These are phyloP conservation scores for Azemiops feae DNA, from an alignment of 2,113 vertebrate species.

Conservation along the genomic window DNA sequence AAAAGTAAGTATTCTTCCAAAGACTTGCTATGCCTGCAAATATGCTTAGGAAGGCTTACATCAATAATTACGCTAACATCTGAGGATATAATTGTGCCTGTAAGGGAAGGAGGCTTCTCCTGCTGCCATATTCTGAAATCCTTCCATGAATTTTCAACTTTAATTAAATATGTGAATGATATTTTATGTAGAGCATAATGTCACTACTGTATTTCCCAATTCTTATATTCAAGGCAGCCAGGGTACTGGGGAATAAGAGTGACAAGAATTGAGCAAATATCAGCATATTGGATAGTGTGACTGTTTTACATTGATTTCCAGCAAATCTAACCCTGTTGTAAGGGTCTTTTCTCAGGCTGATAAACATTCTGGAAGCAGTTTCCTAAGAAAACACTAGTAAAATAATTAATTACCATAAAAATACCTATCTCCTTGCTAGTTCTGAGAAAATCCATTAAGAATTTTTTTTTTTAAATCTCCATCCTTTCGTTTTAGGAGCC, in stretches of 20 bases:
- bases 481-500: background rate
- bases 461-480: background rate
- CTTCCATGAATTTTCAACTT: background rate
- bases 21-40: background rate
- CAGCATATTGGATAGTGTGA: background rate
- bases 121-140: background rate
- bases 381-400: background rate
- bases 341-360: background rate
- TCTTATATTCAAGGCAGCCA: background rate
- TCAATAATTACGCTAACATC: background rate
- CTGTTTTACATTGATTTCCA: background rate
- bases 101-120: background rate
- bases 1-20: background rate
- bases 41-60: background rate
- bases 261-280: background rate
- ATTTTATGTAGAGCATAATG: background rate
- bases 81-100: background rate
- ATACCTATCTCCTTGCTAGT: background rate
- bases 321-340: background rate
- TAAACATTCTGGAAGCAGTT: background rate
- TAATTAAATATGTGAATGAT: background rate
- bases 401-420: background rate
- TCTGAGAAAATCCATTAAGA: background rate
- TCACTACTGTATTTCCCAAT: background rate
- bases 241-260: background rate